phyloP scores from a whole-genome alignment of 1,140 invertebrate species.

The Dryas iulia region DNA sequence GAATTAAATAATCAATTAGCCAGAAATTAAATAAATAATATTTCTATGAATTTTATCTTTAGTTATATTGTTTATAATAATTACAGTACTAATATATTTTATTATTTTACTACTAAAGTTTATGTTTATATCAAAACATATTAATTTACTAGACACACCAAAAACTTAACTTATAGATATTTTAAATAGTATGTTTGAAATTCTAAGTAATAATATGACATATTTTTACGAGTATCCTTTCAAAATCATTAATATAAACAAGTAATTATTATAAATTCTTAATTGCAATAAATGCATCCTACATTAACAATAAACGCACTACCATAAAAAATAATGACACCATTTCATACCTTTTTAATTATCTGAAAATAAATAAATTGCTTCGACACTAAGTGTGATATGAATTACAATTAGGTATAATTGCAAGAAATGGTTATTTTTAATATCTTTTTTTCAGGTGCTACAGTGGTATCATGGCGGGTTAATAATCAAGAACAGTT shows the following conservation, averaged over 20 bases:
- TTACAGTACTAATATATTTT: background rate
- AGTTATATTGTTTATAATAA: background rate
- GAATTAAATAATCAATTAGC: constrained; percentile 32
- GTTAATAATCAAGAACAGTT: constrained; percentile 97
- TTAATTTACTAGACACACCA: too few relatives aligned
- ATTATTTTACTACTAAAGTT: too few relatives aligned
- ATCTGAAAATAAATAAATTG: background rate
- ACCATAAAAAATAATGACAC: background rate
- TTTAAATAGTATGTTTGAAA: too few relatives aligned
- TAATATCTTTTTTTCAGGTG: constrained; percentile 84
- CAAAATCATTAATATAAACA: background rate
- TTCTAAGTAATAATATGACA: too few relatives aligned
- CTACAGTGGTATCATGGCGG: constrained; percentile 96
- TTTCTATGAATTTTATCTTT: background rate
- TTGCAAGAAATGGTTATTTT: background rate
- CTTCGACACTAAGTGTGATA: background rate
- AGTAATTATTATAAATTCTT: background rate
- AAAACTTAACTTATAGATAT: too few relatives aligned
- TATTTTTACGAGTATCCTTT: too few relatives aligned
- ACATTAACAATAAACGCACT: background rate
- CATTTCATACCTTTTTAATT: background rate
- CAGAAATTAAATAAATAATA: constrained; percentile 8
- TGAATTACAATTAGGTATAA: background rate
- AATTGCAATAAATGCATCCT: background rate
- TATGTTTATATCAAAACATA: too few relatives aligned